Percentiles rank a stretch among this genome's conserved stretches.
Evolutionary conservation across 2,797 vertebrate species (phyloP).

Genomic region (Echiichthys vipera): DNA sequence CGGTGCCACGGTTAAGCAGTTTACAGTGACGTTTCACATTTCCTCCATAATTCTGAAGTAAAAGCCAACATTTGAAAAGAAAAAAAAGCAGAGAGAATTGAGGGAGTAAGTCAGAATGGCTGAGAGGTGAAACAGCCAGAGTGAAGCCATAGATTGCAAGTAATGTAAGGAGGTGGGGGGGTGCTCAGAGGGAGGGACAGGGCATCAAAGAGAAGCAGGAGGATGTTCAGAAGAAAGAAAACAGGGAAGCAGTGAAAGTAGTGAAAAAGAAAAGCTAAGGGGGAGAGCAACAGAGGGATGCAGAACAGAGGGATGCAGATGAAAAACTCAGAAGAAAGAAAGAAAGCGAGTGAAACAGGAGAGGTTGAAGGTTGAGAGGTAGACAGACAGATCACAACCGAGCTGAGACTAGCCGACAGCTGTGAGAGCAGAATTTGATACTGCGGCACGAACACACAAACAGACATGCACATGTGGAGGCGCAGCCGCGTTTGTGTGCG

Average conservation of each 20-base stretch:
- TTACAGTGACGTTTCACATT: no score
- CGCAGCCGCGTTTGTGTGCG: constrained; percentile 5
- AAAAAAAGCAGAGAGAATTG: not conserved
- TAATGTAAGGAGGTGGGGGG: constrained; percentile 6
- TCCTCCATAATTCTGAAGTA: constrained; percentile 1
- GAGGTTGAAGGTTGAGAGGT: constrained; percentile 81
- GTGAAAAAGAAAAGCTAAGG: constrained; percentile 39
- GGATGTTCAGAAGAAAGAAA: constrained; percentile 35
- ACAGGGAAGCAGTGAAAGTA: constrained; percentile 17
- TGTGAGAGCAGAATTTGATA: constrained; percentile 85
- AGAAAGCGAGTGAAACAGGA: constrained; percentile 70
- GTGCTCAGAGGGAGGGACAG: constrained; percentile 41
- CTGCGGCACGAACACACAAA: constrained; percentile 72
- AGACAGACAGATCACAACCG: constrained; percentile 82
- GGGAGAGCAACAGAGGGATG: constrained; percentile 34
- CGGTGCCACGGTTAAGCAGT: no score
- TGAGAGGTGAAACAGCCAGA: constrained; percentile 47
- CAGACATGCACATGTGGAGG: constrained; percentile 50
- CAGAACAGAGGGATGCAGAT: constrained; percentile 48
- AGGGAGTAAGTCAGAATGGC: constrained; percentile 12
- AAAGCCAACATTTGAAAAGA: constrained; percentile 15
- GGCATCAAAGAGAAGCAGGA: constrained; percentile 33
- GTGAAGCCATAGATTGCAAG: constrained; percentile 32
- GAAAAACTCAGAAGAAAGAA: constrained; percentile 50
- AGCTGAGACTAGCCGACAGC: constrained; percentile 77